phyloP scores from a whole-genome alignment of 2,113 vertebrate genomes.

The Antechinus stuartii region DNA sequence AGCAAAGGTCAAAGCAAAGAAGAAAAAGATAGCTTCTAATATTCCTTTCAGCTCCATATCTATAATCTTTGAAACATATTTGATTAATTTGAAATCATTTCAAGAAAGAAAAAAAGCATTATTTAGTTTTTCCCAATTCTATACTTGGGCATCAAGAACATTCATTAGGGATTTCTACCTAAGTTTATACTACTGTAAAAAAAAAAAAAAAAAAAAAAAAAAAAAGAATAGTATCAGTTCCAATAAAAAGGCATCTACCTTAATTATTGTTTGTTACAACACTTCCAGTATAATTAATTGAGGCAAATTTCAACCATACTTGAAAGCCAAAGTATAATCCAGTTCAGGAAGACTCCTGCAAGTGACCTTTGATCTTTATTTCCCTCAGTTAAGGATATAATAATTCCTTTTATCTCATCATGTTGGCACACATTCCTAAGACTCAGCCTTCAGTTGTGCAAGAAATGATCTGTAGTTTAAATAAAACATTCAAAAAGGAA shows the following conservation, averaged over 20 bases:
- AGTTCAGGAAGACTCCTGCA: slow-evolving; percentile 70
- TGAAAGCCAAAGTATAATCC: slow-evolving; percentile 68
- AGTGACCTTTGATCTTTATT: slow-evolving; percentile 80
- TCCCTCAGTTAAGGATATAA: slow-evolving; percentile 76
- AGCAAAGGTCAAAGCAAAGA: not conserved
- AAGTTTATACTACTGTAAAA: slow-evolving; percentile 32
- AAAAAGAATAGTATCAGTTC: slow-evolving; percentile 53
- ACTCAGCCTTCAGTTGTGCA: slow-evolving; percentile 70
- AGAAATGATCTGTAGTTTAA: slow-evolving; percentile 76
- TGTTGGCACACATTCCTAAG: slow-evolving; percentile 69
- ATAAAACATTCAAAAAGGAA: slow-evolving; percentile 69
- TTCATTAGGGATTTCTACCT: slow-evolving; percentile 62
- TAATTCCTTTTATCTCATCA: slow-evolving; percentile 75
- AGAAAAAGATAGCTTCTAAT: not conserved
- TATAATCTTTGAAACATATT: slow-evolving; percentile 1
- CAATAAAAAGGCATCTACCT: slow-evolving; percentile 45
- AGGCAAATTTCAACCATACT: slow-evolving; percentile 66
- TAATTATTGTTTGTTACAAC: slow-evolving; percentile 62
- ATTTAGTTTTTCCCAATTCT: slow-evolving; percentile 36
- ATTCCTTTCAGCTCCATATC: not conserved
- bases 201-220: too few relatives aligned
- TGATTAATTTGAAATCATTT: slow-evolving; percentile 32
- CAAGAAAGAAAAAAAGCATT: not conserved
- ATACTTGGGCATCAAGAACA: not conserved
- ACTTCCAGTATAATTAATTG: slow-evolving; percentile 65